phyloP scores from a whole-genome alignment of 2,113 vertebrate genomes.

The Syngnathus floridae region DNA sequence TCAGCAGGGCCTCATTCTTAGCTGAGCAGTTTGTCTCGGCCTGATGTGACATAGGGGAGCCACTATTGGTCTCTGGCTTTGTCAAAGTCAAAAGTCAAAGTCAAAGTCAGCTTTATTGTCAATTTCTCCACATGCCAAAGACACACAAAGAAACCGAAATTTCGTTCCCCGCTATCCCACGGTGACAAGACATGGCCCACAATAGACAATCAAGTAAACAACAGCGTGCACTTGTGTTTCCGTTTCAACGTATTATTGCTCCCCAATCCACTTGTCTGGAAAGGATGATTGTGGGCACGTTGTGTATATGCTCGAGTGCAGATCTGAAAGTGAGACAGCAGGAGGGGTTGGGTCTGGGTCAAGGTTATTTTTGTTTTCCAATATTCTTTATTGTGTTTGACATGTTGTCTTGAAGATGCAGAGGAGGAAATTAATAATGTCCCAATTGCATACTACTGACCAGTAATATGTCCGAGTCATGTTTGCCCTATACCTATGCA shows the following conservation, averaged over 20 bases:
- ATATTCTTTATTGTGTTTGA: constrained; percentile 54
- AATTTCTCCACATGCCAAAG: too few relatives aligned
- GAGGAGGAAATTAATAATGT: constrained; percentile 60
- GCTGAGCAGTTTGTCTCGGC: constrained; percentile 52
- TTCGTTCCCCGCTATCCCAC: too few relatives aligned
- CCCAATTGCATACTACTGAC: constrained; percentile 65
- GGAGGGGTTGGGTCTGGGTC: not conserved
- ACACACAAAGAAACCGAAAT: too few relatives aligned
- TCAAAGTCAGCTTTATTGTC: too few relatives aligned
- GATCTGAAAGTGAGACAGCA: constrained; percentile 20
- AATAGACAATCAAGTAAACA: too few relatives aligned
- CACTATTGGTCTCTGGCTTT: constrained; percentile 42
- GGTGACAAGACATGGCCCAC: too few relatives aligned
- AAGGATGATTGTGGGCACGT: constrained; percentile 13
- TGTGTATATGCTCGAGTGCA: constrained; percentile 28
- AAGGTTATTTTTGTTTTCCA: constrained; percentile 59
- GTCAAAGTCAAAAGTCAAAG: too few relatives aligned
- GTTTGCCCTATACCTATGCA: constrained; percentile 25
- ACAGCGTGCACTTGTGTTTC: constrained; percentile 34
- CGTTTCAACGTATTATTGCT: constrained; percentile 29
- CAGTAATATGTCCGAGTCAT: constrained; percentile 58
- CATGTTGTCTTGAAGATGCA: constrained; percentile 49
- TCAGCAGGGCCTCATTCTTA: constrained; percentile 46
- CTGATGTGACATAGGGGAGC: constrained; percentile 55
- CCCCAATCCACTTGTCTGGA: constrained; percentile 15